Conservation (phyloP, 1,140 invertebrate genomes). For the Leptinotarsa undecemlineata region DNA sequence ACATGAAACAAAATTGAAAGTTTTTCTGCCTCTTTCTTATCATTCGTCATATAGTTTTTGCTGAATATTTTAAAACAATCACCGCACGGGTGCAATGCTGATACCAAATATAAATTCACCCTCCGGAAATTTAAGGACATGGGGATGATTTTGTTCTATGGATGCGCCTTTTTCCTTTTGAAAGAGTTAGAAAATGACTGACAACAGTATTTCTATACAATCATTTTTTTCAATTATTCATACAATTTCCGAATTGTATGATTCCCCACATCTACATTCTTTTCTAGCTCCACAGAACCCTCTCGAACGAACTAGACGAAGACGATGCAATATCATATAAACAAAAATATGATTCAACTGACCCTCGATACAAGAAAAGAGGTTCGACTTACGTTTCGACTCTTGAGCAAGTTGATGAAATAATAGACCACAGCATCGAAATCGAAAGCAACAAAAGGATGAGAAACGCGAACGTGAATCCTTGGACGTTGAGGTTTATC, state of each 20-base stretch:
- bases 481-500: conserved; percentile 85
- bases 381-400: conserved; percentile 40
- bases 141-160: no score
- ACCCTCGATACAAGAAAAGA: conserved; percentile 31
- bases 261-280: neutral
- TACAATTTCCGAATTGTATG: conserved; percentile 15
- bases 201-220: no score
- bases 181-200: no score
- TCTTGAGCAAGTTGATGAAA: conserved; percentile 78
- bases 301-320: conserved; percentile 50
- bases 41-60: no score
- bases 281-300: conserved; percentile 45
- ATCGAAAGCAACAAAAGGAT: conserved; percentile 92
- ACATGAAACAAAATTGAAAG: no score
- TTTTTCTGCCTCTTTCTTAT: no score
- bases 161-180: no score
- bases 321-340: conserved; percentile 40
- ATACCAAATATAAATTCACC: no score
- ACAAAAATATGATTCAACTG: conserved; percentile 45
- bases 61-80: no score
- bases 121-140: no score
- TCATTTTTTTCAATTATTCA: neutral
- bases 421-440: conserved; percentile 88
- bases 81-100: no score
- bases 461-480: conserved; percentile 82